A percentile compares a stretch with the other conserved stretches of the same genome.
These are phyloP conservation scores for Etheostoma perlongum DNA, from an alignment of 2,797 vertebrate genomes.

Conservation along the genomic window DNA sequence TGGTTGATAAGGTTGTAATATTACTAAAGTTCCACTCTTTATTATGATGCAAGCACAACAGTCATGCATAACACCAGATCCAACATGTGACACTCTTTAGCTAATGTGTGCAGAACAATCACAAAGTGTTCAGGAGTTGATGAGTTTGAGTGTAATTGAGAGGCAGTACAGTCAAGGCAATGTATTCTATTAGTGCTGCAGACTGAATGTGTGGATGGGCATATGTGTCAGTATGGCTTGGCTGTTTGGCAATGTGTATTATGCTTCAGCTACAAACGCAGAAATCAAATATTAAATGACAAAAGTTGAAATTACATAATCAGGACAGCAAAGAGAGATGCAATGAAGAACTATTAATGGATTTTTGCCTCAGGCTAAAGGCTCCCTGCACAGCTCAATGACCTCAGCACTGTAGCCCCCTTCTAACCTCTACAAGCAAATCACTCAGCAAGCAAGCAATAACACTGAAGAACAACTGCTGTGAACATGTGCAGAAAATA, in stretches of 20 bases:
- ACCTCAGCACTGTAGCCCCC: conserved; percentile 27
- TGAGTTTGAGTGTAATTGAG: not conserved
- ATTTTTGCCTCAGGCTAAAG: conserved; percentile 41
- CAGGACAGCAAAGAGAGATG: not conserved
- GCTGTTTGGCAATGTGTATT: not conserved
- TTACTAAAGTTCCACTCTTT: not conserved
- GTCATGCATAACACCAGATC: not conserved
- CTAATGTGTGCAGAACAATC: not conserved
- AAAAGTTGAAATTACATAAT: conserved; percentile 1
- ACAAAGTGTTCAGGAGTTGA: conserved; percentile 7
- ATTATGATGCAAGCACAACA: not conserved
- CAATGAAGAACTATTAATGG: not conserved
- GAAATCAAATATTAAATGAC: conserved; percentile 9
- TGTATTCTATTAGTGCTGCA: not conserved
- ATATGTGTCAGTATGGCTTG: not conserved
- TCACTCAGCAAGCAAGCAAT: conserved; percentile 10
- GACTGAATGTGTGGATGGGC: conserved; percentile 3
- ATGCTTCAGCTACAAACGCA: not conserved
- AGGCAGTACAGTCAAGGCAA: conserved; percentile 3
- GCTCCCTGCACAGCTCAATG: conserved; percentile 26
- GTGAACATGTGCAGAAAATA: conserved; percentile 16
- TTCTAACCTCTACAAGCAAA: conserved; percentile 26
- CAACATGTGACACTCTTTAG: not conserved
- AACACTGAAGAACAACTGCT: conserved; percentile 23
- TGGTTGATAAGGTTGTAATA: not conserved